Percentiles rank a stretch among this genome's conserved stretches.
Evolutionary conservation across 1,140 invertebrate species (phyloP).

Genomic region (Hyles vespertilio): DNA sequence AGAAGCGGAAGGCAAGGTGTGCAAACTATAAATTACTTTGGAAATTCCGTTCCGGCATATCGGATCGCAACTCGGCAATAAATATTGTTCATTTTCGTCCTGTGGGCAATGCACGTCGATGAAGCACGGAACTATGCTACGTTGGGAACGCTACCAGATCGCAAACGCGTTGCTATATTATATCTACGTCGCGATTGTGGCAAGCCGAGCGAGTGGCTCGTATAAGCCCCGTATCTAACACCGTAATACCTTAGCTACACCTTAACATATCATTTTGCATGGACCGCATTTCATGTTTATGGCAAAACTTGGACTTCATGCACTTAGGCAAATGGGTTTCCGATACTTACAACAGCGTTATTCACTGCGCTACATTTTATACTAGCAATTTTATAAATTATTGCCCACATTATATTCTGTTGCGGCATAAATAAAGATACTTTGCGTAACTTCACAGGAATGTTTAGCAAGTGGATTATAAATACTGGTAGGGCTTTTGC

Average conservation of each 20-base stretch:
- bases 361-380: constrained; percentile 47
- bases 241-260: constrained; percentile 34
- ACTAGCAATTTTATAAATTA: constrained; percentile 41
- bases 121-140: constrained; percentile 34
- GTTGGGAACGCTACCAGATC: background rate
- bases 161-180: background rate
- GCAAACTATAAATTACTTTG: constrained; percentile 62
- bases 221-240: constrained; percentile 4
- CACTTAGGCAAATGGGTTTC: constrained; percentile 71
- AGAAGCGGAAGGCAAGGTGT: constrained; percentile 39
- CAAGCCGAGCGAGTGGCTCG: constrained; percentile 4
- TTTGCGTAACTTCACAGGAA: constrained; percentile 1
- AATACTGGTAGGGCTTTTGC: too few species aligned
- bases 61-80: constrained; percentile 48
- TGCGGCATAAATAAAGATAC: constrained; percentile 21
- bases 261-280: constrained; percentile 66
- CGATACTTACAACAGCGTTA: constrained; percentile 66
- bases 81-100: constrained; percentile 64
- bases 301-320: constrained; percentile 68
- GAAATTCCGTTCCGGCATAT: constrained; percentile 48
- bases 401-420: constrained; percentile 29
- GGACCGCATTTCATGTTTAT: constrained; percentile 70
- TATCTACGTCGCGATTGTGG: background rate
- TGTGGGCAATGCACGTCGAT: constrained; percentile 51
- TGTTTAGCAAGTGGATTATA: too few species aligned